These are phyloP conservation scores for Eudyptes chrysolophus DNA, from an alignment of 2,113 vertebrate genomes.

Conservation along the genomic window DNA sequence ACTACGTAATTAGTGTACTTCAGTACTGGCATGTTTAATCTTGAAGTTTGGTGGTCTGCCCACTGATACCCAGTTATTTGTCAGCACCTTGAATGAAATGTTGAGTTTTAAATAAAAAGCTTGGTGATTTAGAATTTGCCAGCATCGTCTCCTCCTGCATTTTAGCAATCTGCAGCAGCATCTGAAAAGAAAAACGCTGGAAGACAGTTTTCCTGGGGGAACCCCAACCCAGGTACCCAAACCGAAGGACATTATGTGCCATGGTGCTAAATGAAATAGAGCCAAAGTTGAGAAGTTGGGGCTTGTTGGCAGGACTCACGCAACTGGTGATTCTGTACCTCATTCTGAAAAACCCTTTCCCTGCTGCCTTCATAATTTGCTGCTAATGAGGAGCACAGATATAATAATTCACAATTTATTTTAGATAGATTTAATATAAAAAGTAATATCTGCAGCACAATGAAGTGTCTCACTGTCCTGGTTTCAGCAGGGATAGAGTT, in stretches of 20 bases:
- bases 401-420: not conserved
- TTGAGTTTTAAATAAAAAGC: not conserved
- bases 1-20: not conserved
- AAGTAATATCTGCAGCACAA: not conserved
- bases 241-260: rapidly evolving
- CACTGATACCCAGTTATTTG: not conserved
- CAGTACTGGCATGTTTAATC: not conserved
- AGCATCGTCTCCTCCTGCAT: not conserved
- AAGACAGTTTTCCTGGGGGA: not conserved
- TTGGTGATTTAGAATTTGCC: not conserved
- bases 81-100: not conserved
- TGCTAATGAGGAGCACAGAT: not conserved
- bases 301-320: not conserved
- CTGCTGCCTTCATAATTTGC: not conserved
- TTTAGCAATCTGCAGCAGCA: not conserved
- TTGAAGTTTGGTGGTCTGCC: not conserved
- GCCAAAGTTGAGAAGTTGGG: not conserved
- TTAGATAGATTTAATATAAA: not conserved
- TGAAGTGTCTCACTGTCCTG: not conserved
- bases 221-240: not conserved
- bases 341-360: not conserved
- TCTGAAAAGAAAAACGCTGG: not conserved
- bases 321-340: not conserved
- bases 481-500: too few relatives aligned
- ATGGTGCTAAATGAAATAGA: not conserved